Evolutionary conservation across 2,888 invertebrate genomes (phyloP).

Genomic region (Eubasilissa splendida): DNA sequence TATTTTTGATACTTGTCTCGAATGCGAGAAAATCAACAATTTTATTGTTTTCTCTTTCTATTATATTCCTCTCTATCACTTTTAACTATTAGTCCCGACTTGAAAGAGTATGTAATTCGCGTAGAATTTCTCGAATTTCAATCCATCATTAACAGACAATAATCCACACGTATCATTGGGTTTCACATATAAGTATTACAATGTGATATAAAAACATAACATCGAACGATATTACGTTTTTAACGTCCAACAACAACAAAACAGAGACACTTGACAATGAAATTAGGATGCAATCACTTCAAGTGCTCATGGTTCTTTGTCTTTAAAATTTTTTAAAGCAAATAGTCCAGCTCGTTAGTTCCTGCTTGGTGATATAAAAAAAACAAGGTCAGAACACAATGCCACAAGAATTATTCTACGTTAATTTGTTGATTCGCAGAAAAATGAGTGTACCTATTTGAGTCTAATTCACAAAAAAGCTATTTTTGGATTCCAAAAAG

Average conservation of each 20-base stretch:
- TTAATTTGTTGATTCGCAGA: neutral
- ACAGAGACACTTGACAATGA: neutral
- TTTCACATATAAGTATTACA: too few relatives aligned
- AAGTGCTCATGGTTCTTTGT: neutral
- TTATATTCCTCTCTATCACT: too few relatives aligned
- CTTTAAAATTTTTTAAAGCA: neutral
- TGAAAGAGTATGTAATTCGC: too few relatives aligned
- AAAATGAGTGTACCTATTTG: neutral
- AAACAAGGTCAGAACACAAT: constrained; percentile 12
- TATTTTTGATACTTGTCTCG: too few relatives aligned
- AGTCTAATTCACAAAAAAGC: neutral
- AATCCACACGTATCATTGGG: too few relatives aligned
- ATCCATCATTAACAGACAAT: too few relatives aligned
- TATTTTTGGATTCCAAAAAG: neutral
- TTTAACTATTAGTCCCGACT: too few relatives aligned
- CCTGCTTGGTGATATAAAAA: constrained; percentile 11
- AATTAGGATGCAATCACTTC: neutral
- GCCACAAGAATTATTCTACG: neutral
- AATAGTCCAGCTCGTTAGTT: constrained; percentile 9
- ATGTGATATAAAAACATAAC: too few relatives aligned
- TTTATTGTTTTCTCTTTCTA: too few relatives aligned
- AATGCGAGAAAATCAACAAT: too few relatives aligned
- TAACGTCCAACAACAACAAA: neutral
- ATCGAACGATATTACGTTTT: too few relatives aligned
- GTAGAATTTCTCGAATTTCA: too few relatives aligned